A percentile compares a stretch with the other conserved stretches of the same genome.
phyloP scores from a whole-genome alignment of 2,888 invertebrate genomes.

The Hydrotaea diabolus region DNA sequence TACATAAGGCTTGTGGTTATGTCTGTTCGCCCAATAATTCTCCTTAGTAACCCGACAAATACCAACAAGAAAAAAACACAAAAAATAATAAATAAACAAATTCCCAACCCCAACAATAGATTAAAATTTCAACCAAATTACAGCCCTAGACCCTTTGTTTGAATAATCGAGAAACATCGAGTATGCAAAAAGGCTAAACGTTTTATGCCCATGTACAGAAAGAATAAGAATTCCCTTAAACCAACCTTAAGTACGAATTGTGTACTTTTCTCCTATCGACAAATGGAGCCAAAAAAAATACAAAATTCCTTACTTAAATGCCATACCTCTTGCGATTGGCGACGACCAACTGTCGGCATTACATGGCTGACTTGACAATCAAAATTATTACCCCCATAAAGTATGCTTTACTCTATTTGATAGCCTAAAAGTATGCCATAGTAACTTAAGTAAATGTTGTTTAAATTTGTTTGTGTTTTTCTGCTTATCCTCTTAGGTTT shows the following conservation, averaged over 20 bases:
- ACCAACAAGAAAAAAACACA: too few species aligned
- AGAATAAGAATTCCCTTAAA: background rate
- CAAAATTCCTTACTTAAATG: background rate
- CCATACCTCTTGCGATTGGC: background rate
- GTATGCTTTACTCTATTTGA: background rate
- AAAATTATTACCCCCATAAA: constrained; percentile 15
- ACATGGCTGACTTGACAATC: constrained; percentile 11
- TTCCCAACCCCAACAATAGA: too few species aligned
- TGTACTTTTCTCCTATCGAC: too few species aligned
- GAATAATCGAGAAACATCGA: too few species aligned
- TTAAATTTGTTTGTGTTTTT: background rate
- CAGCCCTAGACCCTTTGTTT: too few species aligned
- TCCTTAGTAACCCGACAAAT: too few species aligned
- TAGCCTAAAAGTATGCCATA: constrained; percentile 11
- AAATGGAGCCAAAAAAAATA: too few species aligned
- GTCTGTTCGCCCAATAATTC: too few species aligned
- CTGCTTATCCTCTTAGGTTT: constrained; percentile 1
- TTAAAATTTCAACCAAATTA: too few species aligned
- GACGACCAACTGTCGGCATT: background rate
- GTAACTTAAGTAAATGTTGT: constrained; percentile 22
- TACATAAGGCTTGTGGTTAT: too few species aligned
- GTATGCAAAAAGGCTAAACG: background rate
- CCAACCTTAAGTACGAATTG: background rate
- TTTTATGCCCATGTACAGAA: background rate
- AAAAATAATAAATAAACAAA: too few species aligned